Conservation (phyloP, 1,140 invertebrate species). For the Hyphantria cunea region DNA sequence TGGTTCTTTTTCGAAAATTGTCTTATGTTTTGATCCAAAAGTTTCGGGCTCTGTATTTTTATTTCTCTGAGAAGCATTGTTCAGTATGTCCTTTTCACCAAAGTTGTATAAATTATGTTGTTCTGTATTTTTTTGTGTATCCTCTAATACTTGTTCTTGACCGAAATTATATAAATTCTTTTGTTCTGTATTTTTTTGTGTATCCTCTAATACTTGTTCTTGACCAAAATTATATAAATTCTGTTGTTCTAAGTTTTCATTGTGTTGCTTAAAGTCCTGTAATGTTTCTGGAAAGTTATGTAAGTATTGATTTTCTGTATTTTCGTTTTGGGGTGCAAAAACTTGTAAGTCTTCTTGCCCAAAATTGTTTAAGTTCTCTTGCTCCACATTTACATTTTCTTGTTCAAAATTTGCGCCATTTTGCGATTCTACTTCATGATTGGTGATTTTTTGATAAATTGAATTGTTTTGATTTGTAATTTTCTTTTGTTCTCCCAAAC, state of each 20-base stretch:
- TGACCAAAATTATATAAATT: constrained; percentile 19
- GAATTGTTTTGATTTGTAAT: constrained; percentile 9
- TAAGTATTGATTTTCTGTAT: constrained; percentile 32
- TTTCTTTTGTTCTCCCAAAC: too few relatives aligned
- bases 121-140: constrained; percentile 35
- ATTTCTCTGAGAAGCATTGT: not conserved
- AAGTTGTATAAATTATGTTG: constrained; percentile 28
- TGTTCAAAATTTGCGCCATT: constrained; percentile 26
- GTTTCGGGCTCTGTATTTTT: not conserved
- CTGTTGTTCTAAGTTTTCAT: constrained; percentile 33
- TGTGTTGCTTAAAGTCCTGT: constrained; percentile 39
- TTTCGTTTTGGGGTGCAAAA: constrained; percentile 30
- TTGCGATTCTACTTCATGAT: constrained; percentile 32
- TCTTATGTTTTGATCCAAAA: not conserved
- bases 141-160: constrained; percentile 14
- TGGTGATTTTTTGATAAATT: constrained; percentile 38
- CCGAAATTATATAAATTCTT: constrained; percentile 19
- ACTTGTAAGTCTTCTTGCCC: constrained; percentile 32
- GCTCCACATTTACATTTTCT: constrained; percentile 23
- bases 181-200: constrained; percentile 36
- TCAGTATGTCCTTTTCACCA: not conserved
- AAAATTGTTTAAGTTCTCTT: constrained; percentile 36
- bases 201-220: constrained; percentile 25
- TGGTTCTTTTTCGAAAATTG: not conserved
- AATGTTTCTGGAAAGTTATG: constrained; percentile 34